A percentile compares a stretch with the other conserved stretches of the same genome.
phyloP scores from a whole-genome alignment of 1,140 invertebrate species.

The Kradibia gibbosae region DNA sequence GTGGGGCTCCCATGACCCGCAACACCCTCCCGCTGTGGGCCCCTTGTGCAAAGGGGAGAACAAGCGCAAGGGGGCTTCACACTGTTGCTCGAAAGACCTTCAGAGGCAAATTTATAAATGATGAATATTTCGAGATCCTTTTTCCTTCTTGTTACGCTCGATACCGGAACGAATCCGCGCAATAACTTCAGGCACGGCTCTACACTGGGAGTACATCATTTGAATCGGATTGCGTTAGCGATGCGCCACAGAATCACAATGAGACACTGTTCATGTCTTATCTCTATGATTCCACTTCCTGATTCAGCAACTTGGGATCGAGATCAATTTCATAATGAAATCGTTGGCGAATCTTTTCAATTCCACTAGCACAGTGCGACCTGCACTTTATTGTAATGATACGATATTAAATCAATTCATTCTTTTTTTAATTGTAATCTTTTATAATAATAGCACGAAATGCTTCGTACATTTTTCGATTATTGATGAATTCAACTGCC shows the following conservation, averaged over 20 bases:
- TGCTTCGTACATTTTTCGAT: no score
- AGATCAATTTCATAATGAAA: not conserved
- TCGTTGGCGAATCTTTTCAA: not conserved
- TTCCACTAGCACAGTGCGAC: not conserved
- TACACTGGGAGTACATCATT: conserved; percentile 31
- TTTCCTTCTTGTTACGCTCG: not conserved
- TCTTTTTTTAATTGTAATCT: no score
- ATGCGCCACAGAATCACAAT: not conserved
- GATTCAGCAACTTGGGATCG: not conserved
- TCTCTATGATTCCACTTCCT: not conserved
- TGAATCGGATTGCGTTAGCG: not conserved
- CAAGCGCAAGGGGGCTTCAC: conserved; percentile 25
- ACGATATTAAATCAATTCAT: not conserved
- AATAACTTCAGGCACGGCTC: not conserved
- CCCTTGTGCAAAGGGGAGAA: conserved; percentile 29
- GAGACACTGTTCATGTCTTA: not conserved
- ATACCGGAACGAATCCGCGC: conserved; percentile 1
- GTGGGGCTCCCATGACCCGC: not conserved
- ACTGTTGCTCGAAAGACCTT: not conserved
- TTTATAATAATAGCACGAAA: not conserved
- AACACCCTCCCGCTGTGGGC: conserved; percentile 56
- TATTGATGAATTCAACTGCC: no score
- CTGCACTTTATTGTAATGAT: not conserved
- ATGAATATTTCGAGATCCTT: conserved; percentile 46
- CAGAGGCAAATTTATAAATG: conserved; percentile 41